Evolutionary conservation across 2,797 vertebrate species (phyloP), one percentile per base, ranked within the genome.

Genomic region (Moxostoma hubbsi): DNA sequence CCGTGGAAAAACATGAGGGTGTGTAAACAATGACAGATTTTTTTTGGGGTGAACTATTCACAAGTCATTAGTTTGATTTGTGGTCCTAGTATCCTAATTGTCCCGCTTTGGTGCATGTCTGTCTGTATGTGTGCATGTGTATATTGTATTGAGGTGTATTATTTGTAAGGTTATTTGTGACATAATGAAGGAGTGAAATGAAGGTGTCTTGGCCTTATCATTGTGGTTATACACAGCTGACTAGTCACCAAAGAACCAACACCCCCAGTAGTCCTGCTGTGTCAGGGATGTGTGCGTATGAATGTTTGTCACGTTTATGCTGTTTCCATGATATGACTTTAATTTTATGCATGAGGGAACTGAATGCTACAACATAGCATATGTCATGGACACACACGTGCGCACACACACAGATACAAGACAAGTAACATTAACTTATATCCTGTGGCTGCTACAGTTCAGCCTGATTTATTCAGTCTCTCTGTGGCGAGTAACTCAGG

Each of bases 281-380:
- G 68, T 70, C 79, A 75, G 68, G 58, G 12, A n/a, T 75, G 45
- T 63, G 57, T n/a, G 50, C 55, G 46, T 79, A 16, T 79, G 71
- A 55, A 68, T 79, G 62, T 64, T 50, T 81, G 55, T 84, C 74
- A 87, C 88, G 90, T 92, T 90, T 92, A 92, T 92, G 87, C 88
- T 55, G 76, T 84, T 81, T 89, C 90, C 86, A 85, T 71, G 86
- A 91, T 89, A 90, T 87, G 87, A 88, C 86, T 92, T 91, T 93
- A 91, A 93, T 93, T 93, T 93, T 92, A 91, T 86, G 90, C 93
- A 88, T 91, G 91, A 91, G 85, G 87, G 89, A 79, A 85, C 87
- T 89, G 86, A 85, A 86, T 82, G 91, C 85, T 87, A 85, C 4
- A n/a, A 54, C 63, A 62, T 59, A 62, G 82, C 61, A 51, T 82